A percentile compares a stretch with the other conserved stretches of the same genome.
These are phyloP conservation scores for Zhengitettix transpicula DNA, from an alignment of 2,888 invertebrate species.

Conservation along the genomic window DNA sequence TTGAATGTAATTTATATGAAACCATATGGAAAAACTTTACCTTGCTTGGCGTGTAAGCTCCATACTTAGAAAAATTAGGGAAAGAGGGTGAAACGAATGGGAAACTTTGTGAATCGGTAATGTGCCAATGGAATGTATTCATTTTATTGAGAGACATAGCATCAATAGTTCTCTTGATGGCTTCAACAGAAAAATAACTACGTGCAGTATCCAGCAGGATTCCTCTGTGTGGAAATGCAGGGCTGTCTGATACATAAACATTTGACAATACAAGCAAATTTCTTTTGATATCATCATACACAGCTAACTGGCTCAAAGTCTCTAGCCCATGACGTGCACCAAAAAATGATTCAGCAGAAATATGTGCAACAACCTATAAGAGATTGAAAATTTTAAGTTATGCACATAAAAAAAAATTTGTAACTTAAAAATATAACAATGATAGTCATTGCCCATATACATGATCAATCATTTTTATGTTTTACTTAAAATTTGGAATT, in stretches of 20 bases:
- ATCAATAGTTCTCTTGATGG: slow-evolving; percentile 62
- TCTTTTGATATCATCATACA: slow-evolving; percentile 17
- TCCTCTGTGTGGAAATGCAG: slow-evolving; percentile 77
- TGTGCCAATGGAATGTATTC: slow-evolving; percentile 91
- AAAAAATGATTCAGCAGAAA: slow-evolving; percentile 42
- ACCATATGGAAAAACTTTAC: background rate
- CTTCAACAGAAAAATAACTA: slow-evolving; percentile 47
- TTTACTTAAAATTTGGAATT: too few species aligned
- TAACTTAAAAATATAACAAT: background rate
- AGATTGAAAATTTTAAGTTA: background rate
- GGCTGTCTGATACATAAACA: slow-evolving; percentile 52
- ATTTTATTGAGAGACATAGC: slow-evolving; percentile 82
- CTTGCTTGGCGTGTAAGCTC: slow-evolving; percentile 62
- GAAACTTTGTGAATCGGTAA: slow-evolving; percentile 87
- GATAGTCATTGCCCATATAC: too few species aligned
- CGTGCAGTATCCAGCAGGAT: slow-evolving; percentile 78
- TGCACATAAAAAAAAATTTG: background rate
- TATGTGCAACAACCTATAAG: slow-evolving; percentile 30
- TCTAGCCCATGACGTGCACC: slow-evolving; percentile 51
- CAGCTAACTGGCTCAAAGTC: slow-evolving; percentile 46
- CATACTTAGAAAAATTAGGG: slow-evolving; percentile 53
- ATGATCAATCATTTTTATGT: background rate
- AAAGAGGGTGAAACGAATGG: slow-evolving; percentile 64
- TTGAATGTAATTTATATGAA: background rate
- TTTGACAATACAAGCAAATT: slow-evolving; percentile 43